Base-by-base conservation (phyloP, 2,113 vertebrate species). In the Neotoma lepida region DNA sequence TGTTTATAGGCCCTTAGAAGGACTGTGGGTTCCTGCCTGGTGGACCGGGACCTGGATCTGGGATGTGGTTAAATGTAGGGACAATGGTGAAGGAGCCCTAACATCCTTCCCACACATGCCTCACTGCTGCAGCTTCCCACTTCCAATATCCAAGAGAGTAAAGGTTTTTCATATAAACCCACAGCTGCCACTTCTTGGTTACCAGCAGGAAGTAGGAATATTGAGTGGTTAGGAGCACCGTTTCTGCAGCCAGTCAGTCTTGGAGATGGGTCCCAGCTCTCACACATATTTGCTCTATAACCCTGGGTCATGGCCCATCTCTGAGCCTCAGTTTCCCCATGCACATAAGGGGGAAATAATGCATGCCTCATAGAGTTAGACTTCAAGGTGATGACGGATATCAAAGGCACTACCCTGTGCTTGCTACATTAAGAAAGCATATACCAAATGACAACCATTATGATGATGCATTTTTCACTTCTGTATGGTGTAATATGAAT, bases 251-350 rank as follows among this genome's bases (percentile, higher is more conserved):
- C 77, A 18, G 0, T 61, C 17, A 44, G 41, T 90, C 17, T 56
- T 71, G 24, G 35, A 86, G 64, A 26, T 92, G 71, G 88, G 71
- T 61, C 82, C 58, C 24, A 95, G 77, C 24, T 86, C 89, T 77
- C 30, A 49, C 51, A 58, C 8, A 56, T 76, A 54, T 18, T 41
- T 54, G 56, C 26, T 78, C 3, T 35, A 22, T 61, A 58, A 76
- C 5, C 33, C 63, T 86, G 46, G 76, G 14, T 35, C 63, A 81
- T 86, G 66, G 74, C 66, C n/a, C 33, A 17, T 68, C 66, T 68
- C 66, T 58, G n/a, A 86, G n/a, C 33, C 39, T 66, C 81, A 30
- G 35, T 54, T 76, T 88, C 44, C 22, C 73, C 63, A 71, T 77
- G 22, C 58, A 1, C 49, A 46, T 28, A 64, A 26, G 20, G 1